phyloP scores from a whole-genome alignment of 2,797 vertebrate genomes.

The Anguilla marmorata region DNA sequence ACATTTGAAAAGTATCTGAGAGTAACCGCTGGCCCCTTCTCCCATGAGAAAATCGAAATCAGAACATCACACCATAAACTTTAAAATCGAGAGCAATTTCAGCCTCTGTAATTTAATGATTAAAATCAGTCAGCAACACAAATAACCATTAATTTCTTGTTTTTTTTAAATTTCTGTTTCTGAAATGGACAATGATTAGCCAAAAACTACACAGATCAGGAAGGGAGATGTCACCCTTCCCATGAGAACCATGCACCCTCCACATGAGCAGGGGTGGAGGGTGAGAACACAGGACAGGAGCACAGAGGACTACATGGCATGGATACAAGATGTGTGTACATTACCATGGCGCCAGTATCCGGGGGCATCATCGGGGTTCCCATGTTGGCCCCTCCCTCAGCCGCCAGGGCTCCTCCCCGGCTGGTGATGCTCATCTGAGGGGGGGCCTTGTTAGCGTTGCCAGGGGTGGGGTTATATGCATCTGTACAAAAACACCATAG shows the following conservation, averaged over 20 bases:
- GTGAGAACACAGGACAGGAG: not conserved
- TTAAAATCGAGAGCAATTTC: too few relatives aligned
- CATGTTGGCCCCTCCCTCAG: slow-evolving; percentile 89
- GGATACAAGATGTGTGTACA: slow-evolving; percentile 79
- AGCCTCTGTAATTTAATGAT: too few relatives aligned
- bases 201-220: too few relatives aligned
- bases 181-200: too few relatives aligned
- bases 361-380: slow-evolving; percentile 83
- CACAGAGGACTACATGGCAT: slow-evolving; percentile 42
- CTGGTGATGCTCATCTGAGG: slow-evolving; percentile 92
- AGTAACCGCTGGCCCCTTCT: too few relatives aligned
- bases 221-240: too few relatives aligned
- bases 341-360: slow-evolving; percentile 96
- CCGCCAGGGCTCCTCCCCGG: slow-evolving; percentile 85
- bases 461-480: slow-evolving; percentile 91
- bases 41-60: too few relatives aligned
- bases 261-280: not conserved
- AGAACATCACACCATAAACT: too few relatives aligned
- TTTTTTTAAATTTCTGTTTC: too few relatives aligned
- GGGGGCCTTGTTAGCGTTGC: slow-evolving; percentile 86
- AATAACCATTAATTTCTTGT: too few relatives aligned
- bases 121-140: too few relatives aligned
- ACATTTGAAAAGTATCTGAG: too few relatives aligned
- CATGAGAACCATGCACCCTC: not conserved
- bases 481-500: slow-evolving; percentile 69